These are phyloP conservation scores for Lithobates pipiens DNA, from an alignment of 2,797 vertebrate genomes.

Conservation along the genomic window DNA sequence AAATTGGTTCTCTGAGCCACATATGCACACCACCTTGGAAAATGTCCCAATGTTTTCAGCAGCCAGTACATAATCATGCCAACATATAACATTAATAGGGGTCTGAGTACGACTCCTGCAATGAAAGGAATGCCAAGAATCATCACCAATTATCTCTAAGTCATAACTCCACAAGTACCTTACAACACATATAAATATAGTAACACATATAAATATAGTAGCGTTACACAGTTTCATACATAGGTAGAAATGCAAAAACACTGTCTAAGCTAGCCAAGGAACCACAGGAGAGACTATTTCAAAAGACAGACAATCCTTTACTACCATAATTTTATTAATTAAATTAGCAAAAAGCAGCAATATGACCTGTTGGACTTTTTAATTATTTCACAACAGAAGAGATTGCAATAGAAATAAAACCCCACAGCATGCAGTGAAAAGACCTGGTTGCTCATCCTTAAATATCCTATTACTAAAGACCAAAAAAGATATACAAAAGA, in stretches of 20 bases:
- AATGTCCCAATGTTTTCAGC: neutral
- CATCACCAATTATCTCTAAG: neutral
- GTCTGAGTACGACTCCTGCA: conserved; percentile 4
- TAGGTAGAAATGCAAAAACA: neutral
- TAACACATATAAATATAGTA: neutral
- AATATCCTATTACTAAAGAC: no score
- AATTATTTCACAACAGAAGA: no score
- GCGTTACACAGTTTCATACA: neutral
- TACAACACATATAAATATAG: conserved; percentile 6
- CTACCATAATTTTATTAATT: neutral
- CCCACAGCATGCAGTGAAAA: no score
- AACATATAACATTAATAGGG: conserved; percentile 2
- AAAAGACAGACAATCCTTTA: neutral
- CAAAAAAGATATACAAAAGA: no score
- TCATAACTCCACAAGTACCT: neutral
- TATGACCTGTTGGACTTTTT: no score
- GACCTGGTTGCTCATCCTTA: no score
- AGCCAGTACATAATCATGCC: neutral
- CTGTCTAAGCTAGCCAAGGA: neutral
- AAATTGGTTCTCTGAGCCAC: neutral
- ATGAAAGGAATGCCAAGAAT: conserved; percentile 8
- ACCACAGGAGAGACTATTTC: neutral
- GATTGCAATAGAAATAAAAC: no score
- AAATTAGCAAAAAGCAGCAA: no score
- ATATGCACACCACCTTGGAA: conserved; percentile 11